Conservation (phyloP, 2,797 vertebrate species). For the Thunnus albacares region DNA sequence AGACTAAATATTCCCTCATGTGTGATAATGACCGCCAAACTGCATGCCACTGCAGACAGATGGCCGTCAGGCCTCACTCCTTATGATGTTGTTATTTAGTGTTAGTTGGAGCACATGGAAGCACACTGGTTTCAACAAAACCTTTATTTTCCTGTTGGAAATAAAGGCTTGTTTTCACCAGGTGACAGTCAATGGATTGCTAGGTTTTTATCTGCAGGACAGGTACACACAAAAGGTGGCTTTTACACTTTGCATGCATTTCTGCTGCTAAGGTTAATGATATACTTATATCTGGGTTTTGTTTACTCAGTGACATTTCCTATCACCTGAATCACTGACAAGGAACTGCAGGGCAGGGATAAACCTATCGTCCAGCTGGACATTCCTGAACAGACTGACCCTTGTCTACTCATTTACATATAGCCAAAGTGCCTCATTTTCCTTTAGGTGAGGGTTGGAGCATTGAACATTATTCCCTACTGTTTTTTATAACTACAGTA, state of each 20-base stretch:
- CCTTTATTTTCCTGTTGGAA: not conserved
- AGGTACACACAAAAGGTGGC: not conserved
- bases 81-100: conserved; percentile 13
- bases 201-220: not conserved
- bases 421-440: conserved; percentile 18
- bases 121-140: not conserved
- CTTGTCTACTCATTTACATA: conserved; percentile 24
- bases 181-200: not conserved
- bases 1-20: conserved; percentile 12
- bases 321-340: not conserved
- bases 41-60: conserved; percentile 18
- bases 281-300: not conserved
- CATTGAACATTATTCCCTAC: not conserved
- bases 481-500: not conserved
- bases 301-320: not conserved
- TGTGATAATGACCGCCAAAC: conserved; percentile 27
- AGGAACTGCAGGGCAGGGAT: not conserved
- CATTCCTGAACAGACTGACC: not conserved
- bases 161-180: not conserved
- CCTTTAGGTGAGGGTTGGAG: conserved; percentile 12
- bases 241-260: not conserved
- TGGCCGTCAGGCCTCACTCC: conserved; percentile 29
- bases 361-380: not conserved
- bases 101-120: conserved; percentile 4
- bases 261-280: not conserved